phyloP scores from a whole-genome alignment of 2,797 vertebrate species.

The Sardinella longiceps region DNA sequence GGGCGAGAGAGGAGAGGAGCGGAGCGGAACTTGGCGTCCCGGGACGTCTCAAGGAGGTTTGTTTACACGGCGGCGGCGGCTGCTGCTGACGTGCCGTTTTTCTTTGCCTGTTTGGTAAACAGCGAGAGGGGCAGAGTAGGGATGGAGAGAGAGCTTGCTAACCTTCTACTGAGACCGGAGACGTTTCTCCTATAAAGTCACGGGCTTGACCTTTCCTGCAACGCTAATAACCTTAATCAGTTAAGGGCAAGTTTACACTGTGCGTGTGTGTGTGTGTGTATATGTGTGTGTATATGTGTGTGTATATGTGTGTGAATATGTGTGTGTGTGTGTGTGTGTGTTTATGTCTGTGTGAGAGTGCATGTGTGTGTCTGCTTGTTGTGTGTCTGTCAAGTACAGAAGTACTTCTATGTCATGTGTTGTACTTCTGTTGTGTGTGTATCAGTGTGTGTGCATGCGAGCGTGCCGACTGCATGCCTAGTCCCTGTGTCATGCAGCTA shows the following conservation, averaged over 20 bases:
- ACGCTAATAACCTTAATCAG: slow-evolving; percentile 1
- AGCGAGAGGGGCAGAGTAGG: not conserved
- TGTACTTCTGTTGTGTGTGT: too few species aligned
- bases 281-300: not conserved
- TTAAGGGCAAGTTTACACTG: slow-evolving; percentile 5
- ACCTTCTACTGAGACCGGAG: slow-evolving; percentile 38
- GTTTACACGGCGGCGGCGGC: slow-evolving; percentile 41
- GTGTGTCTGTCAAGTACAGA: not conserved
- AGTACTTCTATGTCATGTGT: not conserved
- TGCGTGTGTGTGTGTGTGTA: not conserved
- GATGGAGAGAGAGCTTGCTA: not conserved
- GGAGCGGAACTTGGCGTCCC: slow-evolving; percentile 5
- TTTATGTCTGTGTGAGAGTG: not conserved
- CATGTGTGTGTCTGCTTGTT: not conserved
- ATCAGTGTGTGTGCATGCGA: not conserved
- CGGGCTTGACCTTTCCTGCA: not conserved
- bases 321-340: not conserved
- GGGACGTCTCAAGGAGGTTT: slow-evolving; percentile 41
- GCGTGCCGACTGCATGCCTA: not conserved
- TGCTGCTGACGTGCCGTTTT: slow-evolving; percentile 46
- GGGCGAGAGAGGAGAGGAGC: not conserved
- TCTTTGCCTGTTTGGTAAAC: slow-evolving; percentile 40
- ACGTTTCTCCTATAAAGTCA: slow-evolving; percentile 29
- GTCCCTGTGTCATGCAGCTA: slow-evolving; percentile 32
- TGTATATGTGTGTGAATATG: not conserved